A percentile compares a stretch with the other conserved stretches of the same genome.
These are phyloP conservation scores for Darevskia nairensis DNA, from an alignment of 2,797 vertebrate species.

Conservation along the genomic window DNA sequence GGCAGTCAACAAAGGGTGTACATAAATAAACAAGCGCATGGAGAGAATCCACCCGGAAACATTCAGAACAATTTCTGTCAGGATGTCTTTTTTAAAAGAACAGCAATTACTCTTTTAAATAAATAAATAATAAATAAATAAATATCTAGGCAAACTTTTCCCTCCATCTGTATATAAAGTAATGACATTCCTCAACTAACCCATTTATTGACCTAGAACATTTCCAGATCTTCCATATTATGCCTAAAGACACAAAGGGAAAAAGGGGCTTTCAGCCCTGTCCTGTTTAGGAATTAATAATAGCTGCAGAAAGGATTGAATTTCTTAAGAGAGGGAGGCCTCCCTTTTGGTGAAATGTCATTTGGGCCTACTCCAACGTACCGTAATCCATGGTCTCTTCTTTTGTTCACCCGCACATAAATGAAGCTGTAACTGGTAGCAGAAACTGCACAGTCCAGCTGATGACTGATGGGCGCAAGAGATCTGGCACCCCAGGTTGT, in stretches of 20 bases:
- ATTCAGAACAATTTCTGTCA: too few species aligned
- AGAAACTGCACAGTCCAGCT: not conserved
- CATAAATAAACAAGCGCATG: too few species aligned
- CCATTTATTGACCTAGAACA: not conserved
- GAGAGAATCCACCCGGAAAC: too few species aligned
- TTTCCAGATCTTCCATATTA: not conserved
- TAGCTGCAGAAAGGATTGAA: not conserved
- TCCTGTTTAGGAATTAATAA: not conserved
- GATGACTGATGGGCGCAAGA: too few species aligned
- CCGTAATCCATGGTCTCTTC: too few species aligned
- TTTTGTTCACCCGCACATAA: too few species aligned
- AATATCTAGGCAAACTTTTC: too few species aligned
- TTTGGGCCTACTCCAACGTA: too few species aligned
- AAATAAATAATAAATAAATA: too few species aligned
- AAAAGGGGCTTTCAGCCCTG: not conserved
- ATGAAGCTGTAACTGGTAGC: not conserved
- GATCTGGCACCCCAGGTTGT: not conserved
- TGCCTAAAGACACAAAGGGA: not conserved
- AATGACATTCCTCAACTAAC: not conserved
- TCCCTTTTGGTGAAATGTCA: not conserved
- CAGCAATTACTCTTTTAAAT: too few species aligned
- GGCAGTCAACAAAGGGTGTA: too few species aligned
- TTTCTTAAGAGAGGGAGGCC: not conserved
- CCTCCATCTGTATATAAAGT: not conserved
- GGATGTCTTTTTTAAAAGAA: too few species aligned